Conservation (phyloP, 2,797 vertebrate genomes). For the Falco novaeseelandiae region DNA sequence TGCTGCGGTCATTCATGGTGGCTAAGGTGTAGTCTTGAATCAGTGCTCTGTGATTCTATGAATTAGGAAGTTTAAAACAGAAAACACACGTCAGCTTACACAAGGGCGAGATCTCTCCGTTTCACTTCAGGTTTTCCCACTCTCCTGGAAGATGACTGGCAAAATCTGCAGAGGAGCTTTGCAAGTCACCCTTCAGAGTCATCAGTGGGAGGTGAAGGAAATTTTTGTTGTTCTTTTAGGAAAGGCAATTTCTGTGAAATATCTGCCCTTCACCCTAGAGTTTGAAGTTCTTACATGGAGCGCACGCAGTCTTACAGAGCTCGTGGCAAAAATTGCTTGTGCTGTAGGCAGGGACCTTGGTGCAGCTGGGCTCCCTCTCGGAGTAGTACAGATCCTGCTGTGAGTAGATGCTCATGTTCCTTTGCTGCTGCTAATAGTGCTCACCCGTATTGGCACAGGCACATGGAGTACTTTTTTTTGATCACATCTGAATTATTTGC, state of each 20-base stretch:
- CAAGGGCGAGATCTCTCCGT: background rate
- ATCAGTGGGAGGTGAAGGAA: background rate
- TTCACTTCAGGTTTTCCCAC: background rate
- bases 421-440: background rate
- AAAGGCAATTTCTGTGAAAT: background rate
- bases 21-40: background rate
- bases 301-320: background rate
- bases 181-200: background rate
- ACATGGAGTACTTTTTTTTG: background rate
- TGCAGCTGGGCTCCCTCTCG: background rate
- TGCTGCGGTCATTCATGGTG: fast-evolving
- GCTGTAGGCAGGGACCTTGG: background rate
- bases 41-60: background rate
- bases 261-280: background rate
- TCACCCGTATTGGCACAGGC: background rate
- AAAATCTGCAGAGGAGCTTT: background rate
- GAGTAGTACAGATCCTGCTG: background rate
- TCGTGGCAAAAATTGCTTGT: background rate
- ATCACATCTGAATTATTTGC: background rate
- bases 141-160: background rate
- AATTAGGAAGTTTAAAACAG: background rate
- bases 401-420: background rate
- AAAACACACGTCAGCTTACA: background rate
- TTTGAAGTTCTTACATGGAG: background rate
- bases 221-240: background rate